A percentile compares a stretch with the other conserved stretches of the same genome.
Conservation (phyloP, 2,888 invertebrate genomes). For the Diachrysia chrysitis region DNA sequence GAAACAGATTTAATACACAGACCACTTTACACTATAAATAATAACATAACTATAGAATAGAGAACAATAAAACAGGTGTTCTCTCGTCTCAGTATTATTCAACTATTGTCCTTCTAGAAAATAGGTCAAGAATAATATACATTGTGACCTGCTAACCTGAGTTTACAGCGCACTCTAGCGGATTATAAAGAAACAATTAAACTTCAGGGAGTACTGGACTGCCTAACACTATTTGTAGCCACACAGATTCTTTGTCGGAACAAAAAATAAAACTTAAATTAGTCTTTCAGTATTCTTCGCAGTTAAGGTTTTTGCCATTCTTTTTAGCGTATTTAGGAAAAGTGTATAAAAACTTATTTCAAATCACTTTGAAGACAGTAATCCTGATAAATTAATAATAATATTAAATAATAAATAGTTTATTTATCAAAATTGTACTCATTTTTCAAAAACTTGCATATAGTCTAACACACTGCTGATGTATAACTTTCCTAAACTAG, state of each 20-base stretch:
- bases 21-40: too few relatives aligned
- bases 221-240: neutral
- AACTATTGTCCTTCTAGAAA: constrained; percentile 2
- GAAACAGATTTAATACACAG: too few relatives aligned
- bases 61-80: neutral
- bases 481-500: too few relatives aligned
- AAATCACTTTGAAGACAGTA: too few relatives aligned
- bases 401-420: too few relatives aligned
- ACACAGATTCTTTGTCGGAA: neutral
- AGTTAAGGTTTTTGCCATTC: neutral
- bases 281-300: too few relatives aligned
- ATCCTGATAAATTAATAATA: too few relatives aligned
- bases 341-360: too few relatives aligned
- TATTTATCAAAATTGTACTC: too few relatives aligned
- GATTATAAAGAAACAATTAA: neutral
- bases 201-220: neutral
- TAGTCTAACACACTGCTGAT: too few relatives aligned
- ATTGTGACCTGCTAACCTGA: constrained; percentile 26
- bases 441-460: too few relatives aligned
- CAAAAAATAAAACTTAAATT: neutral
- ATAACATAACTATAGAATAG: neutral
- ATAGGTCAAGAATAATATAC: constrained; percentile 33
- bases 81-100: neutral
- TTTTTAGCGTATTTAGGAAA: neutral
- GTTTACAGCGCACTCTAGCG: neutral